Evolutionary conservation across 1,140 invertebrate species (phyloP).

Genomic region (Cryptotermes secundus): DNA sequence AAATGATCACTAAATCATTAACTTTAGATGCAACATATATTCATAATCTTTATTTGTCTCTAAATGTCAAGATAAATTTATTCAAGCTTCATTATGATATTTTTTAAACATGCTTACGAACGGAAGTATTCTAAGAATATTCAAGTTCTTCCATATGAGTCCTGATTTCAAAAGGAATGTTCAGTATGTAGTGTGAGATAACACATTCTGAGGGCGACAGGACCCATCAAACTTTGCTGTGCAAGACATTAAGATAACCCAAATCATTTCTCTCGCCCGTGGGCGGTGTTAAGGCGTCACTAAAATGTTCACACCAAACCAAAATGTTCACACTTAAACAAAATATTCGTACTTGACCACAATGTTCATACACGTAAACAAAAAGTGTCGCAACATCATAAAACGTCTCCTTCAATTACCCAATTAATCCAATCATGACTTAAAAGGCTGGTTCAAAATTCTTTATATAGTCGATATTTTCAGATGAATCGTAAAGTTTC

Average conservation of each 20-base stretch:
- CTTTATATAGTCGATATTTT: background rate
- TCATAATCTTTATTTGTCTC: background rate
- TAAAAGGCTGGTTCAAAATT: background rate
- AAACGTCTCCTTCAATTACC: background rate
- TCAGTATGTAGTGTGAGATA: background rate
- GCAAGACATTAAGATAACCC: background rate
- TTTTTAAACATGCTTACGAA: background rate
- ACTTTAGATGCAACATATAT: background rate
- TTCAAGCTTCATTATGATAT: background rate
- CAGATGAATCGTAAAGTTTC: background rate
- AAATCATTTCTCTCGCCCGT: background rate
- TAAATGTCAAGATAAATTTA: background rate
- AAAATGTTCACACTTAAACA: too few relatives aligned
- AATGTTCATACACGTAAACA: too few relatives aligned
- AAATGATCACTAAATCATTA: background rate
- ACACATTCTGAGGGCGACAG: background rate
- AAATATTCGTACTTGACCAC: too few relatives aligned
- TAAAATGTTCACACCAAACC: background rate
- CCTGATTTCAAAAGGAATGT: background rate
- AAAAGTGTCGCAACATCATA: background rate
- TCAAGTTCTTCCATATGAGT: background rate
- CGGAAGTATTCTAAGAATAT: background rate
- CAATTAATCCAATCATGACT: background rate
- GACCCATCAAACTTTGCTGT: background rate
- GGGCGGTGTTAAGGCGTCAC: background rate